phyloP scores from a whole-genome alignment of 2,888 invertebrate species.

The Bimastos eiseni region DNA sequence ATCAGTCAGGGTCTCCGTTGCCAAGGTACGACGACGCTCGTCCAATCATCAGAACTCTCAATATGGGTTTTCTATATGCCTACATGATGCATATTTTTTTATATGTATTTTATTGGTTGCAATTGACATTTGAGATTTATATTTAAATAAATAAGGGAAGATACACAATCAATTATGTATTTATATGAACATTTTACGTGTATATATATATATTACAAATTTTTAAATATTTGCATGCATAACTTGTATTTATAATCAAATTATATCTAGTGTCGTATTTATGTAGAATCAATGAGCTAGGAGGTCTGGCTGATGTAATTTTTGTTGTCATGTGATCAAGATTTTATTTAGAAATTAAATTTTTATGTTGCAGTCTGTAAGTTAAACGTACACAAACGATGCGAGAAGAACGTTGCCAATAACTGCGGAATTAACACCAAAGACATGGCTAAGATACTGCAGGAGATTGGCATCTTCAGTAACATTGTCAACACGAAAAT shows the following conservation, averaged over 20 bases:
- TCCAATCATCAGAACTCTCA: not conserved
- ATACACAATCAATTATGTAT: too few relatives aligned
- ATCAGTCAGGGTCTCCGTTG: slow-evolving; percentile 47
- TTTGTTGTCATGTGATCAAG: not conserved
- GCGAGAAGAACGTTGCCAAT: slow-evolving; percentile 98
- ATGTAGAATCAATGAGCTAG: not conserved
- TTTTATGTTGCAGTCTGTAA: slow-evolving; percentile 75
- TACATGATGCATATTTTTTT: not conserved
- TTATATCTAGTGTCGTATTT: not conserved
- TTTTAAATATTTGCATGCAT: too few relatives aligned
- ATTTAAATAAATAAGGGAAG: too few relatives aligned
- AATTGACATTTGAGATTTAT: too few relatives aligned
- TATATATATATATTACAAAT: too few relatives aligned
- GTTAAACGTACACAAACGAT: slow-evolving; percentile 97
- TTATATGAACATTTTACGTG: too few relatives aligned
- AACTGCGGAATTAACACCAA: slow-evolving; percentile 98
- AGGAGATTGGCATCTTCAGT: slow-evolving; percentile 25
- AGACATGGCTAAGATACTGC: slow-evolving; percentile 75
- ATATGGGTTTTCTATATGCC: not conserved
- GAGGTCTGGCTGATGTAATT: not conserved
- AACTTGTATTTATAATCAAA: not conserved
- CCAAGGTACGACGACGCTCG: slow-evolving; percentile 40
- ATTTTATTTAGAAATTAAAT: not conserved
- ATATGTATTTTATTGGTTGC: too few relatives aligned
- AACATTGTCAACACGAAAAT: slow-evolving; percentile 9